phyloP scores from a whole-genome alignment of 2,113 vertebrate genomes.

The Silurus glanis region DNA sequence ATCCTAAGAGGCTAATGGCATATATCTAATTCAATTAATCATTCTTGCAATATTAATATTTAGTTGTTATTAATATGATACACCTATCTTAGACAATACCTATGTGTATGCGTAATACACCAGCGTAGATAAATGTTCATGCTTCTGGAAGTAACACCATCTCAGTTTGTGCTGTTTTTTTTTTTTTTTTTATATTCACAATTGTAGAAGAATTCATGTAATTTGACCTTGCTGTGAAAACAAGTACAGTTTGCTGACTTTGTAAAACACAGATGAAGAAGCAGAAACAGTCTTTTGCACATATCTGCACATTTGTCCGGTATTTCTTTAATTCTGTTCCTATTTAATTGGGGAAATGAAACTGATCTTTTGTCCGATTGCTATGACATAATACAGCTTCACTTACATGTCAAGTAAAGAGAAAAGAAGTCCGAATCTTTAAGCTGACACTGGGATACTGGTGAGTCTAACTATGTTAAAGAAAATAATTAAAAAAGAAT shows the following conservation, averaged over 20 bases:
- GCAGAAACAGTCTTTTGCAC: slow-evolving; percentile 35
- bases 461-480: slow-evolving; percentile 30
- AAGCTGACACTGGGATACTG: slow-evolving; percentile 15
- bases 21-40: not conserved
- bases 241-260: slow-evolving; percentile 15
- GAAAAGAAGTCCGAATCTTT: slow-evolving; percentile 13
- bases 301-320: not conserved
- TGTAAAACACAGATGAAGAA: slow-evolving; percentile 5
- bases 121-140: not conserved
- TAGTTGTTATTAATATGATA: not conserved
- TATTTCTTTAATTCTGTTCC: slow-evolving; percentile 24
- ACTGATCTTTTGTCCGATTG: slow-evolving; percentile 16
- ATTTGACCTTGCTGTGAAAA: not conserved
- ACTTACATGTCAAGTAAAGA: slow-evolving; percentile 10
- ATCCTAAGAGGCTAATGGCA: not conserved
- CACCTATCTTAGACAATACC: not conserved
- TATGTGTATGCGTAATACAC: not conserved
- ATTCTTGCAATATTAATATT: not conserved
- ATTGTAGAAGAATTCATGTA: not conserved
- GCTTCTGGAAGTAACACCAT: not conserved
- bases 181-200: not conserved
- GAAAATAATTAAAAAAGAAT: not conserved
- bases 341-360: slow-evolving; percentile 49
- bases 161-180: not conserved
- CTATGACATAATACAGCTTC: not conserved